Evolutionary conservation across 2,797 vertebrate genomes (phyloP).

Genomic region (Lacerta viridis): DNA sequence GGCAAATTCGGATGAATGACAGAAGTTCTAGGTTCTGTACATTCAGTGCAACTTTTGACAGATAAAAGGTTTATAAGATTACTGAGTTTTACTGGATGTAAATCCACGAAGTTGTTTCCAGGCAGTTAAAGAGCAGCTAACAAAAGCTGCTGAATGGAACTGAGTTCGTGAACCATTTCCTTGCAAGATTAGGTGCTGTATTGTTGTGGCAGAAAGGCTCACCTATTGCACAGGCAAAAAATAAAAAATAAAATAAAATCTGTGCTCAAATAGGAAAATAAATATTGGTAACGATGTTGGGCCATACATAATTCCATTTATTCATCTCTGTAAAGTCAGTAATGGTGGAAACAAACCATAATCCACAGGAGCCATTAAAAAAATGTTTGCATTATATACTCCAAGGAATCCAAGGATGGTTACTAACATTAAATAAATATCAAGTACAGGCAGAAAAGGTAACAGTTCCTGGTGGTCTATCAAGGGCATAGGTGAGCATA

Average conservation of each 20-base stretch:
- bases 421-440: neutral
- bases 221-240: neutral
- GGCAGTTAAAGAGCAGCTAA: neutral
- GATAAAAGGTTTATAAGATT: neutral
- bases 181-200: neutral
- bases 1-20: neutral
- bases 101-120: neutral
- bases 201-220: constrained; percentile 1
- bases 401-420: neutral
- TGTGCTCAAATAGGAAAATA: neutral
- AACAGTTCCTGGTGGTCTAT: neutral
- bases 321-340: neutral
- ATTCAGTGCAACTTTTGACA: neutral
- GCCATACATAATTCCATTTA: neutral
- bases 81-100: neutral
- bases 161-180: neutral
- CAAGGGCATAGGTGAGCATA: neutral
- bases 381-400: neutral
- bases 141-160: neutral
- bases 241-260: neutral
- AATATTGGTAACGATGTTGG: neutral
- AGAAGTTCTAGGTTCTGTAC: neutral
- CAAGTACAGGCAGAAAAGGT: neutral
- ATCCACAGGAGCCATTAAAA: neutral
- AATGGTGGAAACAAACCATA: neutral